These are phyloP conservation scores for Caenorhabditis parvicauda DNA, from an alignment of 2,888 invertebrate species.

Conservation along the genomic window DNA sequence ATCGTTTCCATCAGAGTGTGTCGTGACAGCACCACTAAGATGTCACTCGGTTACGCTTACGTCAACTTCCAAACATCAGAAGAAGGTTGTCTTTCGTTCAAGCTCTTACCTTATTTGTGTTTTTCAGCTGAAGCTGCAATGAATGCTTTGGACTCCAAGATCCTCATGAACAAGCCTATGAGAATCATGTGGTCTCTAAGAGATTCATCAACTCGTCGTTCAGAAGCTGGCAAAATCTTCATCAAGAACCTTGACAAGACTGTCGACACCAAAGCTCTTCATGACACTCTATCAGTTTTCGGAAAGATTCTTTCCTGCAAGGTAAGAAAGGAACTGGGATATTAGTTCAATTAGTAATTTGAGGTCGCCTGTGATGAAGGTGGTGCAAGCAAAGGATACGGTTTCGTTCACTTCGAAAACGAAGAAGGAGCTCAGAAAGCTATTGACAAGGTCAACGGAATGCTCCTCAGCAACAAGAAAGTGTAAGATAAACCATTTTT, in stretches of 20 bases:
- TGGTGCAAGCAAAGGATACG: constrained; percentile 66
- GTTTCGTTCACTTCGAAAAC: constrained; percentile 63
- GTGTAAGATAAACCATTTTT: constrained; percentile 66
- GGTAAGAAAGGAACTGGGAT: constrained; percentile 65
- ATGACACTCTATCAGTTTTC: constrained; percentile 97
- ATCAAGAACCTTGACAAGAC: constrained; percentile 97
- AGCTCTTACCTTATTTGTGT: neutral
- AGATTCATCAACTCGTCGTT: constrained; percentile 82
- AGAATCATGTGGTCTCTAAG: constrained; percentile 99
- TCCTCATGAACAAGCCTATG: constrained; percentile 92
- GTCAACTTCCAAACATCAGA: constrained; percentile 99
- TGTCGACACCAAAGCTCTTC: constrained; percentile 98
- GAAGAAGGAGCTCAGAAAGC: constrained; percentile 72
- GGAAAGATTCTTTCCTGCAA: constrained; percentile 98
- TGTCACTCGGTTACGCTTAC: constrained; percentile 97
- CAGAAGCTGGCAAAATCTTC: constrained; percentile 98
- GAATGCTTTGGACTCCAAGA: constrained; percentile 99
- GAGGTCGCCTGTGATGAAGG: constrained; percentile 66
- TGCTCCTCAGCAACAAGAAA: constrained; percentile 97
- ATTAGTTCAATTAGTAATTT: constrained; percentile 2
- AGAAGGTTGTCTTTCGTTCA: constrained; percentile 77
- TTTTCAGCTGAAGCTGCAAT: constrained; percentile 85
- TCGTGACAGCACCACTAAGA: constrained; percentile 92
- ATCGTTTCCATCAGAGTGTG: constrained; percentile 98
- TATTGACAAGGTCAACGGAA: constrained; percentile 96